Conservation (phyloP, 2,113 vertebrate genomes). For the Macheiramphus alcinus region DNA sequence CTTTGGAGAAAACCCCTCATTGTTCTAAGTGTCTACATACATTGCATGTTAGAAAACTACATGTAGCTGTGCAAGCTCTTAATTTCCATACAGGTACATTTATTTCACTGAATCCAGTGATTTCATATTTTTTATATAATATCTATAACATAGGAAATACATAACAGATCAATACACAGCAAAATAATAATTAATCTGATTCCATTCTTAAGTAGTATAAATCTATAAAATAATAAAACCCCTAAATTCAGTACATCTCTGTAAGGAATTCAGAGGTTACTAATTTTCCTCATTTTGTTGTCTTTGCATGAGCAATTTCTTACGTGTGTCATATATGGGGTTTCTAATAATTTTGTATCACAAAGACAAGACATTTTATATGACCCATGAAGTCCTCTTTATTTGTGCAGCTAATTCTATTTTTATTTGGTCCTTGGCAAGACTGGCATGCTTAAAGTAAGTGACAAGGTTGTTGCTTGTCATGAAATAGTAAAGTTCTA, state of each 20-base stretch:
- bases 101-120: not conserved
- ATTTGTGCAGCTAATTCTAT: not conserved
- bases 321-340: fast-evolving
- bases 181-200: not conserved
- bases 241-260: not conserved
- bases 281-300: not conserved
- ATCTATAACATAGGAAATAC: not conserved
- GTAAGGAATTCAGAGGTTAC: not conserved
- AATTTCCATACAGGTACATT: not conserved
- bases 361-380: not conserved
- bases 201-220: not conserved
- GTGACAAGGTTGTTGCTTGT: not conserved
- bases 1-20: not conserved
- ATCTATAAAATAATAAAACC: not conserved
- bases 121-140: not conserved
- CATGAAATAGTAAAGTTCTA: not conserved
- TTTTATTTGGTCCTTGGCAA: not conserved
- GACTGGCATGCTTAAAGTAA: not conserved
- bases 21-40: not conserved
- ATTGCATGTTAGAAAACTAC: not conserved
- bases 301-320: not conserved
- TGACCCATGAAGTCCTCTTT: not conserved
- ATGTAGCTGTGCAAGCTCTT: not conserved
- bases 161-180: not conserved
- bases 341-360: not conserved